phyloP scores from a whole-genome alignment of 1,140 invertebrate species.

The Globodera ellingtonae region DNA sequence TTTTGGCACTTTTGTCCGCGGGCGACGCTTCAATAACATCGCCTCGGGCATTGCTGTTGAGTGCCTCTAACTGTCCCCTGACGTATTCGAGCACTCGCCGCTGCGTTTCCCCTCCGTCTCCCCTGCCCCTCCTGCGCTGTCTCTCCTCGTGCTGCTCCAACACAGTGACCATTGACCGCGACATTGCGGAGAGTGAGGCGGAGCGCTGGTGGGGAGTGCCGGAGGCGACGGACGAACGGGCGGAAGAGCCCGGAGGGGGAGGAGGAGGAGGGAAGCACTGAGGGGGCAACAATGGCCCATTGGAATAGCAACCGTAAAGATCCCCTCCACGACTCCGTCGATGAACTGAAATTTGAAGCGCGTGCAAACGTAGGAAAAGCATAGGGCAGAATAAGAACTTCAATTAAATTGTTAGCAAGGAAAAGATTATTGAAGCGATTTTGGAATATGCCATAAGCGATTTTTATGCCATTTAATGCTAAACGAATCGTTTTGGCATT shows the following conservation, averaged over 20 bases:
- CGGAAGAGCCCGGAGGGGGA: conserved; percentile 9
- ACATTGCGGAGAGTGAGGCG: conserved; percentile 32
- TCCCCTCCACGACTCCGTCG: not conserved
- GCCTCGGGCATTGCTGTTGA: not conserved
- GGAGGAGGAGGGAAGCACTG: not conserved
- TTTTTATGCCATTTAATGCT: not conserved
- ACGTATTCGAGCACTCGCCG: conserved; percentile 25
- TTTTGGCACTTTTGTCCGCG: not conserved
- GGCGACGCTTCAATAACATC: not conserved
- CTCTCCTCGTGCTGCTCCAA: conserved; percentile 16
- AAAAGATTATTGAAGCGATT: not conserved
- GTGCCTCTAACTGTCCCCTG: conserved; percentile 2
- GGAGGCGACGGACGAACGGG: conserved; percentile 19
- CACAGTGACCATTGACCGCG: conserved; percentile 40
- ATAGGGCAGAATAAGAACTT: not conserved
- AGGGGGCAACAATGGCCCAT: conserved; percentile 15
- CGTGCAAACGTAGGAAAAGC: conserved; percentile 25
- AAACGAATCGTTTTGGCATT: not conserved
- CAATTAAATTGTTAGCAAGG: not conserved
- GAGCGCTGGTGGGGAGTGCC: conserved; percentile 17
- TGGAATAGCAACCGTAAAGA: conserved; percentile 1
- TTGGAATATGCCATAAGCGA: not conserved
- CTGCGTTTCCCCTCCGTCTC: not conserved
- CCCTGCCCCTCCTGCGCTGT: conserved; percentile 11
- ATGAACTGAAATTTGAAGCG: conserved; percentile 25